These are phyloP conservation scores for Anguilla rostrata DNA, from an alignment of 2,113 vertebrate genomes.

Conservation along the genomic window DNA sequence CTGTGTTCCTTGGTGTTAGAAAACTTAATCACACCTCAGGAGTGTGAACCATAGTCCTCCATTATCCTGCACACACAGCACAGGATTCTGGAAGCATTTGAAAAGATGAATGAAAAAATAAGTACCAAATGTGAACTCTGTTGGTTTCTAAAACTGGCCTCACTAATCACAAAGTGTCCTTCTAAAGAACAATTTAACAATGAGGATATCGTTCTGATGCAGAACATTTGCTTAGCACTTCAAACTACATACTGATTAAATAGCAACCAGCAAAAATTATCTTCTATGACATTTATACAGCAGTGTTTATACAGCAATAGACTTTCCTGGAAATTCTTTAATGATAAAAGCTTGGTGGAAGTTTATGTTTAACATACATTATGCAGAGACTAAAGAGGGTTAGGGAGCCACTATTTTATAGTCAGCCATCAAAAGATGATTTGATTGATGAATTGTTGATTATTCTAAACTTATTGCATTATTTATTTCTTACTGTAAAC, in stretches of 20 bases:
- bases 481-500: too few species aligned
- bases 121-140: not conserved
- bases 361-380: not conserved
- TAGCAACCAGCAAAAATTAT: not conserved
- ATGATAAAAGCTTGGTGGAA: not conserved
- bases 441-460: too few species aligned
- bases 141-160: not conserved
- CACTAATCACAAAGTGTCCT: not conserved
- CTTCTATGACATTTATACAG: not conserved
- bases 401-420: not conserved
- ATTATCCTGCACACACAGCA: not conserved
- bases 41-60: not conserved
- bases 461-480: too few species aligned
- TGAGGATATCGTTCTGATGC: not conserved
- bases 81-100: not conserved
- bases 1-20: not conserved
- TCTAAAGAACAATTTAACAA: not conserved
- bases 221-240: not conserved
- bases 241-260: not conserved
- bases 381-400: not conserved
- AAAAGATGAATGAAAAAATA: not conserved
- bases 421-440: too few species aligned
- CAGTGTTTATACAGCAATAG: not conserved
- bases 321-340: not conserved
- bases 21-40: constrained; percentile 10